These are phyloP conservation scores for Deilephila porcellus DNA, from an alignment of 2,888 invertebrate genomes.

Conservation along the genomic window DNA sequence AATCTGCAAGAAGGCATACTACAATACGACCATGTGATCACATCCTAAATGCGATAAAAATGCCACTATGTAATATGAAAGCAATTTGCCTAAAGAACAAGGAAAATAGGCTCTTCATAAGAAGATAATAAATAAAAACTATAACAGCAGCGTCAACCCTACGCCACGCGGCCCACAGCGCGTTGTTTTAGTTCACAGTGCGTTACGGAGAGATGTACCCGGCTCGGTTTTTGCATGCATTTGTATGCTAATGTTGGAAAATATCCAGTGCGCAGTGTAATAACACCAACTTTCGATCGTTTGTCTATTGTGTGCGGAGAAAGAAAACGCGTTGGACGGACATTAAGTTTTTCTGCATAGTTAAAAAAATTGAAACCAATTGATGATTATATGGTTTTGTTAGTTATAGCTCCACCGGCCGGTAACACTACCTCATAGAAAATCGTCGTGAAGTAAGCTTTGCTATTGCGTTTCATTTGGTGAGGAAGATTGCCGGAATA, in stretches of 20 bases:
- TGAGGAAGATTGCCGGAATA: no score
- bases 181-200: constrained; percentile 5
- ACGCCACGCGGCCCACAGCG: neutral
- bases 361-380: neutral
- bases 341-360: neutral
- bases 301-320: neutral
- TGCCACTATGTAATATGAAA: no score
- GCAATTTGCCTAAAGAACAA: no score
- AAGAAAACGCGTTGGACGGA: neutral
- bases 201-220: constrained; percentile 16
- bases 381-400: neutral
- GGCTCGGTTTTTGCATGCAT: constrained; percentile 15
- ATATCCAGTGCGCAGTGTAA: neutral
- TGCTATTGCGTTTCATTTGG: no score
- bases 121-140: neutral
- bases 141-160: neutral
- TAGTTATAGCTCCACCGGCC: no score
- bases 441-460: no score
- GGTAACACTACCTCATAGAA: no score
- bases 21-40: no score
- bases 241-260: constrained; percentile 17
- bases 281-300: neutral
- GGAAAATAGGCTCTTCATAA: no score
- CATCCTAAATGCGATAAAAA: no score
- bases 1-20: no score